phyloP scores from a whole-genome alignment of 37 sponge, comb jelly and placozoan genomes.

The Cladorhizidae sp. region DNA sequence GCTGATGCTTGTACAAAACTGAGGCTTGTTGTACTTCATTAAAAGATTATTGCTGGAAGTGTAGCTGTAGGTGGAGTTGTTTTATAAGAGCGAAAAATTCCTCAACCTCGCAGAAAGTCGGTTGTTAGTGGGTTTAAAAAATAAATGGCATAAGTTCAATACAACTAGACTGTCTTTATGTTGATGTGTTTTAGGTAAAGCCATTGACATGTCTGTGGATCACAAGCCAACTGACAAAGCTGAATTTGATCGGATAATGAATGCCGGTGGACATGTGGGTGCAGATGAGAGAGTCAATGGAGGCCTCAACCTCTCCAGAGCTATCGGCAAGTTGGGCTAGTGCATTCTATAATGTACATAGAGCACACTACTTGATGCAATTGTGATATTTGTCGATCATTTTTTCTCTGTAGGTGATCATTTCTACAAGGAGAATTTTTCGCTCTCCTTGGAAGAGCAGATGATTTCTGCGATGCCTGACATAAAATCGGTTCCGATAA shows the following conservation, averaged over 20 bases:
- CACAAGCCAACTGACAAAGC: constrained; percentile 83
- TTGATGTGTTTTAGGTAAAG: constrained; percentile 35
- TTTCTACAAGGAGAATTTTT: constrained; percentile 77
- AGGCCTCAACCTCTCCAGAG: constrained; percentile 90
- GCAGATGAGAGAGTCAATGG: constrained; percentile 74
- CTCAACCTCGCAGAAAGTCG: no score
- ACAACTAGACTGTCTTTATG: no score
- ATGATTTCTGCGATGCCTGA: constrained; percentile 91
- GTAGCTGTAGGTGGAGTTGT: no score
- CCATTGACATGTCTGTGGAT: constrained; percentile 78
- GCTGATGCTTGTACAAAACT: no score
- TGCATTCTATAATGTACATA: background rate
- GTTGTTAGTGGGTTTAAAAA: no score
- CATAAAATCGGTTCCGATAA: constrained; percentile 30
- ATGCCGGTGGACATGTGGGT: constrained; percentile 84
- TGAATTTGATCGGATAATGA: constrained; percentile 75
- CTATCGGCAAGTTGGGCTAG: constrained; percentile 61
- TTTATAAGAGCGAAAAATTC: no score
- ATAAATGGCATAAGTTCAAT: no score
- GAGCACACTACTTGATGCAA: background rate
- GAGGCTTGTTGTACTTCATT: no score
- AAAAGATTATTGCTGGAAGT: no score
- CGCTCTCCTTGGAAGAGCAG: constrained; percentile 82
- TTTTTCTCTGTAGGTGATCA: constrained; percentile 68
- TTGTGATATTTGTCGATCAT: no score